Conservation (phyloP, 1,140 invertebrate species). For the Microvelia longipes region DNA sequence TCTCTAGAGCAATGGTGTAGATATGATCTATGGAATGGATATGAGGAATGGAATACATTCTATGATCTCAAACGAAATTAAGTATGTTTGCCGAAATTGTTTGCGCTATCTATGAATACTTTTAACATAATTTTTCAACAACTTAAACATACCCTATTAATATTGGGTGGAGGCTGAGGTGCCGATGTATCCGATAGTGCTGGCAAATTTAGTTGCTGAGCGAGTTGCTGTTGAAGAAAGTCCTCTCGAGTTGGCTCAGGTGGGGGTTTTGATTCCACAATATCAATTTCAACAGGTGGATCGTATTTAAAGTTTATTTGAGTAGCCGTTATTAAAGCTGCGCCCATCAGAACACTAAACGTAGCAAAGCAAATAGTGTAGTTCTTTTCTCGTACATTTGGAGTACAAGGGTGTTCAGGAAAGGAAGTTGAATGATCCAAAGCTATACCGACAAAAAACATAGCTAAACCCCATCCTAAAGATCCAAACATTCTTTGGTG, state of each 20-base stretch:
- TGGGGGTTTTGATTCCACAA: slow-evolving; percentile 28
- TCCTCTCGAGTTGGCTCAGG: slow-evolving; percentile 42
- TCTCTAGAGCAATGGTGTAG: no score
- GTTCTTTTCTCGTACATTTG: slow-evolving; percentile 80
- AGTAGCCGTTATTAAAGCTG: slow-evolving; percentile 81
- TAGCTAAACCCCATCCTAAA: slow-evolving; percentile 90
- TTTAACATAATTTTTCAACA: no score
- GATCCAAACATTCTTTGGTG: slow-evolving; percentile 98
- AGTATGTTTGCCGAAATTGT: no score
- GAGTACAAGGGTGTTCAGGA: slow-evolving; percentile 75
- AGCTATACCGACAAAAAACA: slow-evolving; percentile 98
- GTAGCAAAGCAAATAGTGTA: slow-evolving; percentile 98
- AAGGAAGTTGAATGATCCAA: slow-evolving; percentile 89
- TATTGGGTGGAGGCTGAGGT: slow-evolving; percentile 26
- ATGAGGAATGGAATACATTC: no score
- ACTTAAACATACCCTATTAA: slow-evolving; percentile 46
- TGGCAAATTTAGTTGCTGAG: slow-evolving; percentile 61
- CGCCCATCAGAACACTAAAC: slow-evolving; percentile 92
- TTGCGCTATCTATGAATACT: no score
- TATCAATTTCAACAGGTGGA: slow-evolving; percentile 19
- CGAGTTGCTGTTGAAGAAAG: slow-evolving; percentile 60
- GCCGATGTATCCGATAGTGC: slow-evolving; percentile 50
- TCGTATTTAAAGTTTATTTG: slow-evolving; percentile 74
- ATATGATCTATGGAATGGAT: no score
- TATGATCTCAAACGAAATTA: no score